Conservation (phyloP, 1,140 invertebrate genomes). For the Drosophila orena region DNA sequence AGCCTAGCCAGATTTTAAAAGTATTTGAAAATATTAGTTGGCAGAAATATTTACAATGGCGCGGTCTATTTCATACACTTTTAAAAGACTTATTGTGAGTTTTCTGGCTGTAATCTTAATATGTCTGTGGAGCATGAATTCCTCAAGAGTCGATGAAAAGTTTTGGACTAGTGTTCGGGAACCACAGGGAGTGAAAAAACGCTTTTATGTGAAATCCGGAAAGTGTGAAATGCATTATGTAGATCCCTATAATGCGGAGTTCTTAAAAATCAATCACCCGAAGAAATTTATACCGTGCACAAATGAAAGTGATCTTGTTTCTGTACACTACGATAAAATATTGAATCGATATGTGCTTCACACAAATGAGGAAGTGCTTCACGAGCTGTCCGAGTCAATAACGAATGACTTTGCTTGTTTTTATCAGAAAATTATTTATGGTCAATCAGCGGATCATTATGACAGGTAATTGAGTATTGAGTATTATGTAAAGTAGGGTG, state of each 20-base stretch:
- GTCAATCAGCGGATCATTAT: conserved; percentile 27
- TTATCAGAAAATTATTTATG: conserved; percentile 42
- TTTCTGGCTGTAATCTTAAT: neutral
- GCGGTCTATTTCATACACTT: neutral
- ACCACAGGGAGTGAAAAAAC: neutral
- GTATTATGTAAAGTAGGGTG: no score
- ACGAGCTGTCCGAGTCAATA: conserved; percentile 18
- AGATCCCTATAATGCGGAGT: conserved; percentile 41
- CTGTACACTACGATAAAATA: conserved; percentile 20
- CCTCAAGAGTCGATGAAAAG: neutral
- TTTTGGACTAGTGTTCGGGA: neutral
- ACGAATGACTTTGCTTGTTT: conserved; percentile 27
- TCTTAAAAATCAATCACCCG: conserved; percentile 37
- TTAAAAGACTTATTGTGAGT: neutral
- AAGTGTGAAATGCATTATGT: conserved; percentile 53
- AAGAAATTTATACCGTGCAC: conserved; percentile 43
- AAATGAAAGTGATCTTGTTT: conserved; percentile 50
- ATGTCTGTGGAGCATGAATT: neutral
- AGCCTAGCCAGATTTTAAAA: neutral
- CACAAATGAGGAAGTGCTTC: conserved; percentile 31
- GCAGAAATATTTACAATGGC: conserved; percentile 1
- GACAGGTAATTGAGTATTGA: conserved; percentile 40
- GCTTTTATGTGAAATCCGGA: conserved; percentile 39
- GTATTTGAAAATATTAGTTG: neutral
- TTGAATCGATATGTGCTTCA: conserved; percentile 40